These are phyloP conservation scores for Anguilla japonica DNA, from an alignment of 2,113 vertebrate species.

Conservation along the genomic window DNA sequence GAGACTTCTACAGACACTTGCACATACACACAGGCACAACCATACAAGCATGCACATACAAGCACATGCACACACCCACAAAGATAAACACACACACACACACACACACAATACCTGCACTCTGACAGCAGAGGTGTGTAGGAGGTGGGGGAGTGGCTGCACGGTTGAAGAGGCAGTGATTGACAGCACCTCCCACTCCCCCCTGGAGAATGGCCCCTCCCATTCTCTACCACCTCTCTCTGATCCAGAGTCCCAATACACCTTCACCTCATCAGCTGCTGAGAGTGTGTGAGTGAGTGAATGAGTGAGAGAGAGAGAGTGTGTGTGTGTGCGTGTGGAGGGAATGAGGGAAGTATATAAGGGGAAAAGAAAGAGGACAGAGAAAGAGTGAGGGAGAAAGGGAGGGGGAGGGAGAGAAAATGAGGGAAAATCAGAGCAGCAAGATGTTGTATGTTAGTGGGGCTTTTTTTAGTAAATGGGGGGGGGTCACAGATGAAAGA, in stretches of 20 bases:
- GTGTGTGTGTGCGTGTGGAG: not conserved
- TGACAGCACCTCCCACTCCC: constrained; percentile 39
- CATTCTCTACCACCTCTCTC: not conserved
- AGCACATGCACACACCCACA: constrained; percentile 1
- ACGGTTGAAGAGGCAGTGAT: not conserved
- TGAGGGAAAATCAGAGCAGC: no score
- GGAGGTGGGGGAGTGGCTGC: not conserved
- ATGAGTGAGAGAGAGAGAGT: not conserved
- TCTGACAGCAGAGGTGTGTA: constrained; percentile 23
- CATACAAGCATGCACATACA: not conserved
- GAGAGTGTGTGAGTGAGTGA: constrained; percentile 3
- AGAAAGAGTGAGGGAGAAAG: not conserved
- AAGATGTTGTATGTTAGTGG: no score
- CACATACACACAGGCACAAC: not conserved
- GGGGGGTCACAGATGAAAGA: no score
- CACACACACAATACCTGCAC: constrained; percentile 22
- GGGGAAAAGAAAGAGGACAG: not conserved
- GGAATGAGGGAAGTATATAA: not conserved
- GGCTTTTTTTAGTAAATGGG: no score
- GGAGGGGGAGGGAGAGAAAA: not conserved
- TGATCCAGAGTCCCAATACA: constrained; percentile 12
- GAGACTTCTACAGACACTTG: no score
- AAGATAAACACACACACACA: no score
- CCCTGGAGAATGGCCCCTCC: constrained; percentile 23
- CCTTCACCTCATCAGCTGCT: constrained; percentile 25